Evolutionary conservation across 2,888 invertebrate species (phyloP), one percentile per base, ranked within the genome.

Genomic region (Labia minor): DNA sequence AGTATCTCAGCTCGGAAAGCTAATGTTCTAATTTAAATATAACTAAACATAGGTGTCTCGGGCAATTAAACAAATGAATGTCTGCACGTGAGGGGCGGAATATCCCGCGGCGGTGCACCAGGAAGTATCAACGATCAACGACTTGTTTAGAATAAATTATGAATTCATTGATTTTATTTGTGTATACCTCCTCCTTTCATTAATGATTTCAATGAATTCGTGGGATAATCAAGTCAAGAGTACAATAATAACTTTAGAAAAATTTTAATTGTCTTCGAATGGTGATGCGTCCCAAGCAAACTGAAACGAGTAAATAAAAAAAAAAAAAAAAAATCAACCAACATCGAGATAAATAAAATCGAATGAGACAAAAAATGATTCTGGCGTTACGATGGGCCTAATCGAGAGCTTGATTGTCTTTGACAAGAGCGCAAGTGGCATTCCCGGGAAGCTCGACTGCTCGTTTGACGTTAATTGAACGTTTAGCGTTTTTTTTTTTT

Each of bases 1-100:
- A 49, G 49, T 16, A 49, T 49, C 49, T 49, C 49, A 49, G 49
- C 49, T 16, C 16, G 49, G n/a, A 14, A 3, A 49, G 49, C 16
- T 49, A 49, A 49, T 49, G 49, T 49, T 49, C 49, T 49, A 49
- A 49, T 49, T 49, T 49, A 49, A 49, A 49, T 49, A 49, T n/a
- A 49, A 10, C 49, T 49, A 49, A 49, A 49, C 49, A 49, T 49
- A 49, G 49, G 49, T 49, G 49, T 49, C 49, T 49, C 16, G 49
- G 49, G 49, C 49, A 49, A 49, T 49, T 49, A 49, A 49, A 49
- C 49, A 49, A 49, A 49, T 49, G 49, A 49, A 49, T 49, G 49
- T 49, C 49, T 49, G 49, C 49, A 49, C 49, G 49, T 10, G 49
- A 49, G 16, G 49, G 49, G n/a, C 49, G 49, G 16, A 49, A 49